Conservation (phyloP, 2,888 invertebrate species). For the Heliconius charithonia region DNA sequence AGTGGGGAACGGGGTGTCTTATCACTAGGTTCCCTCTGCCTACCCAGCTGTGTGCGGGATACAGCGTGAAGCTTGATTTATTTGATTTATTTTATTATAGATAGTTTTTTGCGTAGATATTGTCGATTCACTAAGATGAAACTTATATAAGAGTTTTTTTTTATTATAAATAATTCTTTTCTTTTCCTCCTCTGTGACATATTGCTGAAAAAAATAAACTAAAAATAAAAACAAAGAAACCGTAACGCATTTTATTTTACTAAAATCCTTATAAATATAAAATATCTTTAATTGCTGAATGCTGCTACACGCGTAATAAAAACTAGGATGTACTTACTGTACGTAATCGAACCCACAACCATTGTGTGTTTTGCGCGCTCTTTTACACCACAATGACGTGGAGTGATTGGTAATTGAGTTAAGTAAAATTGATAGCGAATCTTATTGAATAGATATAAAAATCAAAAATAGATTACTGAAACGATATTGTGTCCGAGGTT, state of each 20-base stretch:
- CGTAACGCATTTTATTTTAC: too few relatives aligned
- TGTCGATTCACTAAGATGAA: background rate
- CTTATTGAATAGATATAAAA: background rate
- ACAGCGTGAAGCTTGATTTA: too few relatives aligned
- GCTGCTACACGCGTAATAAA: too few relatives aligned
- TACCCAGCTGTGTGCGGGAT: too few relatives aligned
- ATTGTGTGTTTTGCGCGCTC: background rate
- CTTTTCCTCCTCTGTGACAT: background rate
- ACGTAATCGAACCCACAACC: background rate
- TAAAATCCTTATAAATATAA: too few relatives aligned
- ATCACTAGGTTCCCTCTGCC: too few relatives aligned
- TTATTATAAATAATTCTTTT: background rate
- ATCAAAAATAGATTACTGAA: background rate
- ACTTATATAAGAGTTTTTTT: too few relatives aligned
- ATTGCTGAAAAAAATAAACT: background rate
- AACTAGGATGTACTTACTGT: too few relatives aligned
- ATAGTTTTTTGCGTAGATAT: background rate
- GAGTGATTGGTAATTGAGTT: background rate
- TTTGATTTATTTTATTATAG: too few relatives aligned
- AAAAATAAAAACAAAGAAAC: too few relatives aligned
- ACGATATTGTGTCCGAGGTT: constrained; percentile 13
- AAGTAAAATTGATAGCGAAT: background rate
- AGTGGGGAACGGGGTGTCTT: too few relatives aligned
- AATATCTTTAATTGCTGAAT: too few relatives aligned
- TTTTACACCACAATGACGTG: background rate